phyloP scores from a whole-genome alignment of 2,797 vertebrate species.

The Petrocephalus schoutedeni region DNA sequence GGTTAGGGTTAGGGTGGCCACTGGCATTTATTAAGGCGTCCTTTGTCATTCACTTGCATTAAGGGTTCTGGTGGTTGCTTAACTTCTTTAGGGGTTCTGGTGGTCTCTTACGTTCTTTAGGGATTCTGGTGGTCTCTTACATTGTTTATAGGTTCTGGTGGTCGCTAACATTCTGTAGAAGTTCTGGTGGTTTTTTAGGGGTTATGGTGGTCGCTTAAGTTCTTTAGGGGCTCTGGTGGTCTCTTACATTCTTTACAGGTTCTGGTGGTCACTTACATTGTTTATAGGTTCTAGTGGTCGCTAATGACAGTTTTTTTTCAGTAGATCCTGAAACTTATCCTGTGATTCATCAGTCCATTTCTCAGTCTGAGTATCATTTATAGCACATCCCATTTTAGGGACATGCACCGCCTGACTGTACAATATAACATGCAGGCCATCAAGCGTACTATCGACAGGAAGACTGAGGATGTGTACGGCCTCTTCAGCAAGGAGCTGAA shows the following conservation, averaged over 20 bases:
- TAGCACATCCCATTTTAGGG: background rate
- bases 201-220: background rate
- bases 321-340: background rate
- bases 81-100: too few relatives aligned
- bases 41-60: background rate
- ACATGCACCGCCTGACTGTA: background rate
- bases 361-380: background rate
- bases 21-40: background rate
- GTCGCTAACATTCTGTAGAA: too few relatives aligned
- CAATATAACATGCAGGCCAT: constrained; percentile 51
- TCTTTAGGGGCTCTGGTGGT: too few relatives aligned
- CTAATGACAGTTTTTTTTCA: too few relatives aligned
- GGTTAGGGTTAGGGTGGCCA: background rate
- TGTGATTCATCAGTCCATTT: background rate
- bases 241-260: too few relatives aligned
- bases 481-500: constrained; percentile 58
- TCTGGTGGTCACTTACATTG: too few relatives aligned
- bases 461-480: constrained; percentile 55
- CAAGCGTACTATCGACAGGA: constrained; percentile 62
- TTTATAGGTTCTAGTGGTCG: too few relatives aligned
- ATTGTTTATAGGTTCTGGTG: too few relatives aligned
- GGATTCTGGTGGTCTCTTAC: too few relatives aligned
- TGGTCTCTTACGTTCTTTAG: too few relatives aligned
- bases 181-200: too few relatives aligned
- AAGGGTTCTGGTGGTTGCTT: background rate